Percentiles rank a stretch among this genome's conserved stretches.
Evolutionary conservation across 2,113 vertebrate genomes (phyloP).

Genomic region (Noctilio leporinus): DNA sequence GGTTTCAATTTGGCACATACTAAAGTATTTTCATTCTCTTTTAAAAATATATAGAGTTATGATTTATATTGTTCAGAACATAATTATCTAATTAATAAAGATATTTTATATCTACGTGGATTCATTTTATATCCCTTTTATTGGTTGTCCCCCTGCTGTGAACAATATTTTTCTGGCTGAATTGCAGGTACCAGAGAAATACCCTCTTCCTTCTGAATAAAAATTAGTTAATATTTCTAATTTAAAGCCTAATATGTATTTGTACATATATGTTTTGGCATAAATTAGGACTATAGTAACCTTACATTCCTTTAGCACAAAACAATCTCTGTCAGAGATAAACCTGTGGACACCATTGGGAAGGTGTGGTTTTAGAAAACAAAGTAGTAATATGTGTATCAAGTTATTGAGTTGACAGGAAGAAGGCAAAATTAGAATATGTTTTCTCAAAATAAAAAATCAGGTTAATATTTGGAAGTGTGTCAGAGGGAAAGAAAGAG

Average conservation of each 20-base stretch:
- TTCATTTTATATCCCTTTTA: neutral
- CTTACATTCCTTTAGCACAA: neutral
- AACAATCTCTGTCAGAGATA: neutral
- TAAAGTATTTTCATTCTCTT: neutral
- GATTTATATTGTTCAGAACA: neutral
- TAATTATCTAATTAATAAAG: slow-evolving; percentile 2
- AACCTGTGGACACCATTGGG: neutral
- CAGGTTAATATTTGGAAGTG: neutral
- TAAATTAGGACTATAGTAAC: neutral
- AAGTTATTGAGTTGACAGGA: neutral
- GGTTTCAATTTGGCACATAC: neutral
- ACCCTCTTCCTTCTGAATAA: neutral
- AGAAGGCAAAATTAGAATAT: neutral
- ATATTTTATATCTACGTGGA: neutral
- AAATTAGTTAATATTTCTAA: neutral
- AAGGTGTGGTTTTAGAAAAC: neutral
- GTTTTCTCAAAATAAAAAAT: neutral
- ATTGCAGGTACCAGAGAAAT: neutral
- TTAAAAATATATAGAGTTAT: neutral
- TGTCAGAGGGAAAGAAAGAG: neutral
- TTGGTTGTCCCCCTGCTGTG: neutral
- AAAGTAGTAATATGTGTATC: neutral
- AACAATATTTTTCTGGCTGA: neutral
- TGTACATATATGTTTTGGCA: neutral
- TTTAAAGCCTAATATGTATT: neutral